phyloP scores from a whole-genome alignment of 2,797 vertebrate genomes.

The Intellagama lesueurii region DNA sequence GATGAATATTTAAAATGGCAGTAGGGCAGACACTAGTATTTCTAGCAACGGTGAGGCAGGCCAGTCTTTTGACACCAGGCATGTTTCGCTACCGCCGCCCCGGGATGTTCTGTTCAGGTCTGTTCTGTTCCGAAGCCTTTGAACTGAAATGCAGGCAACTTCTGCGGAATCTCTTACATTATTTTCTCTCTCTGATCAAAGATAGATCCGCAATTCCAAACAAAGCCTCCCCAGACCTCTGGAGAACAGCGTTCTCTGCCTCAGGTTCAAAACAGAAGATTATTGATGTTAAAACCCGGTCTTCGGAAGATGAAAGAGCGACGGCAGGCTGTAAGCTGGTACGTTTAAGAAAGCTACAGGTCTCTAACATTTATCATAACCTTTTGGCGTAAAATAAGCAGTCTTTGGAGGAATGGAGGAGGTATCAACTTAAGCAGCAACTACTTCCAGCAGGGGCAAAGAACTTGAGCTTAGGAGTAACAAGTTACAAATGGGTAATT shows the following conservation, averaged over 20 bases:
- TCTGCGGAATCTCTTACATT: background rate
- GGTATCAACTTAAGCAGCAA: background rate
- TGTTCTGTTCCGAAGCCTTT: background rate
- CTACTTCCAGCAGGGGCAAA: background rate
- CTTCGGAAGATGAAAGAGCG: background rate
- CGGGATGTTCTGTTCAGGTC: background rate
- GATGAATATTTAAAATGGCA: background rate
- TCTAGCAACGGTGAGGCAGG: background rate
- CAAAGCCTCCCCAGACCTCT: background rate
- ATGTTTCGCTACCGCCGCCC: background rate
- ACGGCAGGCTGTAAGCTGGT: background rate
- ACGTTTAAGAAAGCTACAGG: background rate
- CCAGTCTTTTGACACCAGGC: no score
- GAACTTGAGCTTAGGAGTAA: no score
- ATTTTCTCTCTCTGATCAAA: conserved; percentile 21
- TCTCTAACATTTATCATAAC: background rate
- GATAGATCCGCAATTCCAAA: conserved; percentile 1
- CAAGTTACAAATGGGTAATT: no score
- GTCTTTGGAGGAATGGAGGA: background rate
- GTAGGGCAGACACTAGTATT: background rate
- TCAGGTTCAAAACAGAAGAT: background rate
- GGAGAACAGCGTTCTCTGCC: background rate
- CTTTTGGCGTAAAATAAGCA: background rate
- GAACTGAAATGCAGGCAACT: background rate
- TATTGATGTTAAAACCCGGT: background rate